Evolutionary conservation across 1,140 invertebrate genomes (phyloP).

Genomic region (Ostrea edulis): DNA sequence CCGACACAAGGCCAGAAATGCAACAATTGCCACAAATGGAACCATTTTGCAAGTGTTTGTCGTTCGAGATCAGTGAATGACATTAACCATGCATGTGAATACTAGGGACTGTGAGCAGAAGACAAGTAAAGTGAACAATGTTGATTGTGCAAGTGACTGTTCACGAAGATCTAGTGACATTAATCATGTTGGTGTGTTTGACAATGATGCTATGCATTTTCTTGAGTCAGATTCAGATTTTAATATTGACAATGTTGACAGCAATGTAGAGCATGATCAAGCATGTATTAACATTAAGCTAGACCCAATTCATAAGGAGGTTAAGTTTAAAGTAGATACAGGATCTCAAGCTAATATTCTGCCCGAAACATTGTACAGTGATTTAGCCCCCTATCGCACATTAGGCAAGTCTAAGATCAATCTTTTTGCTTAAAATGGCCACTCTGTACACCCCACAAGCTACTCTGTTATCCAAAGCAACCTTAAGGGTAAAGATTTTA

Average conservation of each 20-base stretch:
- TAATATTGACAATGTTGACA: not conserved
- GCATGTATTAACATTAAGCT: not conserved
- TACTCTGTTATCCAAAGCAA: not conserved
- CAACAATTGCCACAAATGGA: conserved; percentile 26
- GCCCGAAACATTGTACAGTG: no score
- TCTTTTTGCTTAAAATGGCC: not conserved
- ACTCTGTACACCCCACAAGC: not conserved
- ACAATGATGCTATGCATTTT: not conserved
- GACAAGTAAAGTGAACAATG: no score
- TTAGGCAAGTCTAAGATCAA: not conserved
- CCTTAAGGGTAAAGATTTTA: not conserved
- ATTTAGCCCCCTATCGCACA: not conserved
- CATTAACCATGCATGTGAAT: not conserved
- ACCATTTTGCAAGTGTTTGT: not conserved
- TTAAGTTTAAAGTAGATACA: not conserved
- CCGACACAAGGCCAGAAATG: not conserved
- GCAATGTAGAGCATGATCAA: not conserved
- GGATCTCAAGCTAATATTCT: not conserved
- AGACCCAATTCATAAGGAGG: not conserved
- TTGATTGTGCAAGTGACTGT: no score
- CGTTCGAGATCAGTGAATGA: no score
- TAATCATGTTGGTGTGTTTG: not conserved
- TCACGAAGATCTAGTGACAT: not conserved
- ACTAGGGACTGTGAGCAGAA: no score
- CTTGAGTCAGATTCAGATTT: not conserved